phyloP scores from a whole-genome alignment of 2,888 invertebrate genomes.

The Patella depressa region DNA sequence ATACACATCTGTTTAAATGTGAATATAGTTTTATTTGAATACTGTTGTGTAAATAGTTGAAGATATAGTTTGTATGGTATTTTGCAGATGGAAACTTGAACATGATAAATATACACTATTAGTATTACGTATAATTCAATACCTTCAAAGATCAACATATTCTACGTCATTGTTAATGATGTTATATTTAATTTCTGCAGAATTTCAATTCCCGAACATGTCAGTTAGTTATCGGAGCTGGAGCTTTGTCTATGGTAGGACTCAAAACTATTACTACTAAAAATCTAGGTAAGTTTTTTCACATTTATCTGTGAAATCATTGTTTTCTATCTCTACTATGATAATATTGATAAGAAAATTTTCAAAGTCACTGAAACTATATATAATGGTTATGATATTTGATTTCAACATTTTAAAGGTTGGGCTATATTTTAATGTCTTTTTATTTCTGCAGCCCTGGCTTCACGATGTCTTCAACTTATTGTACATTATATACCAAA shows the following conservation, averaged over 20 bases:
- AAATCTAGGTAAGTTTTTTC: slow-evolving; percentile 79
- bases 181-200: slow-evolving; percentile 56
- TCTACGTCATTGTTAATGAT: not conserved
- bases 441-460: slow-evolving; percentile 66
- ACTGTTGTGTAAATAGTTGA: too few species aligned
- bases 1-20: too few species aligned
- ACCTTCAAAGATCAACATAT: not conserved
- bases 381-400: too few species aligned
- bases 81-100: too few species aligned
- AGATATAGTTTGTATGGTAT: too few species aligned
- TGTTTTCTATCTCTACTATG: too few species aligned
- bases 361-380: too few species aligned
- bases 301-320: too few species aligned
- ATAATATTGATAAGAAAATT: too few species aligned
- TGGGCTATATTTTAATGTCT: not conserved
- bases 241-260: slow-evolving; percentile 94
- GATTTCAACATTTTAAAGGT: not conserved
- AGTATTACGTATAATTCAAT: too few species aligned
- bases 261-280: slow-evolving; percentile 81
- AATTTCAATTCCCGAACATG: slow-evolving; percentile 77
- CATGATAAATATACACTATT: too few species aligned
- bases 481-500: slow-evolving; percentile 75
- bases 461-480: slow-evolving; percentile 73
- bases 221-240: slow-evolving; percentile 95
- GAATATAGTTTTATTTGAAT: too few species aligned